phyloP scores from a whole-genome alignment of 2,113 vertebrate species.

The Callionymus lyra region DNA sequence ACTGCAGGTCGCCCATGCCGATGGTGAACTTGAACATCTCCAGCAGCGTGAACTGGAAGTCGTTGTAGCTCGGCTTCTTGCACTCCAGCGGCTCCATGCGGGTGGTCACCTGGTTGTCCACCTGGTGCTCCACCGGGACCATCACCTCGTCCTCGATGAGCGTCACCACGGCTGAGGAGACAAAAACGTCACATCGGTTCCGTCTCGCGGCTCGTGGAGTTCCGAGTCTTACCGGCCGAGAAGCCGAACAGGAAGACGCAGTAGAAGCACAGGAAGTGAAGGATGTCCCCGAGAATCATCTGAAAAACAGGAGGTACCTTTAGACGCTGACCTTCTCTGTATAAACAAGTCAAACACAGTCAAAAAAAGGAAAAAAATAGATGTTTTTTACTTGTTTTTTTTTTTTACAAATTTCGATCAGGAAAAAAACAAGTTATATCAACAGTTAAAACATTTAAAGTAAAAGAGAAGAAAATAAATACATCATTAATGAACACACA shows the following conservation, averaged over 20 bases:
- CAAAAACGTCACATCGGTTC: neutral
- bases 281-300: constrained; percentile 83
- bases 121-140: too few species aligned
- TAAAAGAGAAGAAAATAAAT: too few species aligned
- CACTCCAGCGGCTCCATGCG: constrained; percentile 1
- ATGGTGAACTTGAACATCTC: constrained; percentile 93
- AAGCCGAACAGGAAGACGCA: constrained; percentile 85
- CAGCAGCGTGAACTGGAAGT: constrained; percentile 73
- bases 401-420: too few species aligned
- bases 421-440: too few species aligned
- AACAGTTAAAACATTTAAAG: too few species aligned
- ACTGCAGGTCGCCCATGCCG: constrained; percentile 88
- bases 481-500: too few species aligned
- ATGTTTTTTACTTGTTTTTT: too few species aligned
- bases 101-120: too few species aligned
- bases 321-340: too few species aligned
- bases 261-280: constrained; percentile 81
- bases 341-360: too few species aligned
- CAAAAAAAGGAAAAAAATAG: too few species aligned
- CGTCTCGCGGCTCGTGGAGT: neutral
- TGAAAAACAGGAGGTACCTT: constrained; percentile 27
- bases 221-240: constrained; percentile 69
- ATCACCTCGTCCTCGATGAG: constrained; percentile 55
- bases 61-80: constrained; percentile 62
- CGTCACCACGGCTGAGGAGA: constrained; percentile 71